Evolutionary conservation across 2,113 vertebrate genomes (phyloP).

Genomic region (Prunella fulvescens): DNA sequence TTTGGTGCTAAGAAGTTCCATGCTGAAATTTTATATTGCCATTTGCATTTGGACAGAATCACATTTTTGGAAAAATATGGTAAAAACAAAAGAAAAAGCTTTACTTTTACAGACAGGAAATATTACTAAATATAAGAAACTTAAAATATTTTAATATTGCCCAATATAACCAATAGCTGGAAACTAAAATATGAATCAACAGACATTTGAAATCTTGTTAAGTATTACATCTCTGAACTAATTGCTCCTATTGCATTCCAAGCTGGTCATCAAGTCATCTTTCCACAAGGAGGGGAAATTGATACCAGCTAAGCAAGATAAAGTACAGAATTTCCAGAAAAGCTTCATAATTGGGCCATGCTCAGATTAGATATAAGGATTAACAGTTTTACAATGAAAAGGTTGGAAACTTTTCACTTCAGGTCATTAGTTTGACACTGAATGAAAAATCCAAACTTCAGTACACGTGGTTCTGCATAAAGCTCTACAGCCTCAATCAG

Average conservation of each 20-base stretch:
- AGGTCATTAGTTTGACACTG: neutral
- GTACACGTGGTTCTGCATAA: neutral
- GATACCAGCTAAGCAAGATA: neutral
- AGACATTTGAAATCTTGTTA: neutral
- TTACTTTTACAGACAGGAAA: conserved; percentile 52
- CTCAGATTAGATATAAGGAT: neutral
- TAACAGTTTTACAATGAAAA: neutral
- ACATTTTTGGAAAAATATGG: conserved; percentile 4
- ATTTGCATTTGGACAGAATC: conserved; percentile 12
- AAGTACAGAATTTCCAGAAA: neutral
- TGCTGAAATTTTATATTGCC: neutral
- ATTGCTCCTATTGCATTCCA: neutral
- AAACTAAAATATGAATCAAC: conserved; percentile 37
- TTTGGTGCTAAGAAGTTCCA: neutral
- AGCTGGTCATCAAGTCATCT: neutral
- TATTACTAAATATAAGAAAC: conserved; percentile 27
- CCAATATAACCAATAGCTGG: conserved; percentile 36
- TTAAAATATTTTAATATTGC: conserved; percentile 31
- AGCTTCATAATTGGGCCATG: neutral
- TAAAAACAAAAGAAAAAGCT: neutral
- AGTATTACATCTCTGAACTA: neutral
- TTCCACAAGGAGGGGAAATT: neutral
- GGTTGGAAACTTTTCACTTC: neutral
- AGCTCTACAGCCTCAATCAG: neutral
- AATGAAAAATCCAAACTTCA: neutral